Evolutionary conservation across 2,797 vertebrate species (phyloP), one percentile per base, ranked within the genome.

Genomic region (Cynodonichthys magdalenae): DNA sequence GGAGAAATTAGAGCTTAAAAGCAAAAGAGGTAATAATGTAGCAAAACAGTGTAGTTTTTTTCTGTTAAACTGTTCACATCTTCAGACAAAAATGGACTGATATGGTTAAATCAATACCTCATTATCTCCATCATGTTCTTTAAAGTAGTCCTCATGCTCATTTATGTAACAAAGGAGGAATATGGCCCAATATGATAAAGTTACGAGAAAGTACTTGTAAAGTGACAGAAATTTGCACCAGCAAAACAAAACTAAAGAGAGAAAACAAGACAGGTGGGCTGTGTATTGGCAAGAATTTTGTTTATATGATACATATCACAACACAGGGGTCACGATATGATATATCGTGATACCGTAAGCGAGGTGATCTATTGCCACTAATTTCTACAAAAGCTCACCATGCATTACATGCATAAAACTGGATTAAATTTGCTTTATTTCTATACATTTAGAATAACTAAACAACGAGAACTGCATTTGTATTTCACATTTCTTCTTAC

Each of bases 11-110:
- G 48, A 68, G 59, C 31, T 10, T 31, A 36, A 54, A 68, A 57
- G 74, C 54, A 68, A 81, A 74, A 0, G 18, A 39, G 49, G 14
- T 3, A 55, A 42, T 60, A 20, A 51, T 59, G 29, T 0, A 45
- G 9, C 5, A 51, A 53, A 54, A 24, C n/a, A 31, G 15, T 59
- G 53, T 17, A 18, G 1, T 64, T 60, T 60, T 27, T 31, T 59
- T 39, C 62, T 15, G 69, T 76, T 60, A 19, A 59, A 77, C 74
- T 70, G 12, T 47, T 70, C 54, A 18, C 17, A 47, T 56, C 15
- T 63, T 71, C 60, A 64, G 24, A 50, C 31, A 69, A 49, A 63
- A 58, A 70, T 29, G n/a, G 19, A 54, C 48, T 18, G 17, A 45
- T 57, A 20, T 50, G 50, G 67, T 72, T 56, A 48, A 53, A 64